Conservation (phyloP, 2,888 invertebrate species). For the Drosophila macrospina region DNA sequence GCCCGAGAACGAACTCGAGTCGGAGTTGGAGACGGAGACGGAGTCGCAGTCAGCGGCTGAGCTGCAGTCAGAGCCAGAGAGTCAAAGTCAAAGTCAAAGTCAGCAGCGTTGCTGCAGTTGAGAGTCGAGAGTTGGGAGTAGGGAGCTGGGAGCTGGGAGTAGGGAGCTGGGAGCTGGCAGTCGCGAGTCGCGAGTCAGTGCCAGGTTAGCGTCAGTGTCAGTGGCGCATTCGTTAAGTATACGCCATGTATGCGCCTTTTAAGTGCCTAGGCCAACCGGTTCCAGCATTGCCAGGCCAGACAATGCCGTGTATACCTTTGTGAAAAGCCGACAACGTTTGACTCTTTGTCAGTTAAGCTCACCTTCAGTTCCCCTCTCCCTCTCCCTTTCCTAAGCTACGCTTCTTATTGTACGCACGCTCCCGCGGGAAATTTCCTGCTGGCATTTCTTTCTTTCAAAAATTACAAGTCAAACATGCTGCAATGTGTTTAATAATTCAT, state of each 20-base stretch:
- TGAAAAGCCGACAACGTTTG: slow-evolving; percentile 68
- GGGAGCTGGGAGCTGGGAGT: slow-evolving; percentile 1
- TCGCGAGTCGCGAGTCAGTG: slow-evolving; percentile 19
- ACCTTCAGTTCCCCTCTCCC: not conserved
- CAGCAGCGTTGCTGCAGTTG: slow-evolving; percentile 14
- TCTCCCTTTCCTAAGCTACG: no score
- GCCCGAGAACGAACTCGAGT: slow-evolving; percentile 23
- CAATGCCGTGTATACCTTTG: slow-evolving; percentile 50
- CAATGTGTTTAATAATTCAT: not conserved
- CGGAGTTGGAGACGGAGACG: slow-evolving; percentile 13
- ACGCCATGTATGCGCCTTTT: slow-evolving; percentile 74
- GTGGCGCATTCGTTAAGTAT: slow-evolving; percentile 76
- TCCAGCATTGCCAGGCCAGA: slow-evolving; percentile 38
- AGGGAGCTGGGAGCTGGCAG: not conserved
- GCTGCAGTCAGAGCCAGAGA: slow-evolving; percentile 8
- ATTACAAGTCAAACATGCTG: not conserved
- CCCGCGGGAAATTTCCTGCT: slow-evolving; percentile 30
- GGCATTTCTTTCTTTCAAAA: slow-evolving; percentile 3
- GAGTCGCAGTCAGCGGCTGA: slow-evolving; percentile 7
- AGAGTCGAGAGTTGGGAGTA: no score
- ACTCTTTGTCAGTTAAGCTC: slow-evolving; percentile 42
- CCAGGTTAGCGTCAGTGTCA: slow-evolving; percentile 67
- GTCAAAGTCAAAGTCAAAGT: slow-evolving; percentile 17
- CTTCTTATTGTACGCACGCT: slow-evolving; percentile 7
- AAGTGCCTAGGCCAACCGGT: slow-evolving; percentile 69